Evolutionary conservation across 2,888 invertebrate genomes (phyloP).

Genomic region (Melanotus villosus): DNA sequence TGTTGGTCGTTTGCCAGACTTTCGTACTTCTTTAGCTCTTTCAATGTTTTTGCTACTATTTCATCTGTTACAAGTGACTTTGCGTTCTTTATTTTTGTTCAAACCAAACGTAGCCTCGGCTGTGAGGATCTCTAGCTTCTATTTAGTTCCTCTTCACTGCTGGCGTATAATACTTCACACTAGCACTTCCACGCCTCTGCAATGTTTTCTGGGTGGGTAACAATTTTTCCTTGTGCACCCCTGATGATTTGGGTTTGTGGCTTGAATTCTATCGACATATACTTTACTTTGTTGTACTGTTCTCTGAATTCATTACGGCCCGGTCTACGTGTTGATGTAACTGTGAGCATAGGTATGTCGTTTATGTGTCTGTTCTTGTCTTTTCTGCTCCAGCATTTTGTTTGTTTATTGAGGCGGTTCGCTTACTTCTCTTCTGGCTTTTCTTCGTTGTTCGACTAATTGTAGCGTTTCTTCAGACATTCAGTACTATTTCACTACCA

Average conservation of each 20-base stretch:
- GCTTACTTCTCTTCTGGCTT: not conserved
- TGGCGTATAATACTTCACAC: not conserved
- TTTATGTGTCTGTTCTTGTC: slow-evolving; percentile 1
- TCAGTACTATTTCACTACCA: not conserved
- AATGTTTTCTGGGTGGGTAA: not conserved
- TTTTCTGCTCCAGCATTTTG: not conserved
- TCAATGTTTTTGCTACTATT: not conserved
- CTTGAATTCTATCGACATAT: not conserved
- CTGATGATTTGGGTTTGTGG: not conserved
- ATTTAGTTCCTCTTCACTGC: not conserved
- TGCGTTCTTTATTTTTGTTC: not conserved
- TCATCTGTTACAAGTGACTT: not conserved
- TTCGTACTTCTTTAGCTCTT: no score
- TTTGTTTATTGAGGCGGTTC: not conserved
- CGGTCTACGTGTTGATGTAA: not conserved
- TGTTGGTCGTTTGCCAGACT: no score
- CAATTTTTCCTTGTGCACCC: not conserved
- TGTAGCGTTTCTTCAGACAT: not conserved
- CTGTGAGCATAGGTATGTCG: not conserved
- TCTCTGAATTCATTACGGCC: not conserved
- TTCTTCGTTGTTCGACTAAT: not conserved
- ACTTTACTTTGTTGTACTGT: not conserved
- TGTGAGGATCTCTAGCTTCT: not conserved
- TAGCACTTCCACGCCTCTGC: not conserved
- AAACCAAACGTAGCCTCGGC: not conserved